These are phyloP conservation scores for Danio jaintianensis DNA, from an alignment of 2,797 vertebrate genomes.

Conservation along the genomic window DNA sequence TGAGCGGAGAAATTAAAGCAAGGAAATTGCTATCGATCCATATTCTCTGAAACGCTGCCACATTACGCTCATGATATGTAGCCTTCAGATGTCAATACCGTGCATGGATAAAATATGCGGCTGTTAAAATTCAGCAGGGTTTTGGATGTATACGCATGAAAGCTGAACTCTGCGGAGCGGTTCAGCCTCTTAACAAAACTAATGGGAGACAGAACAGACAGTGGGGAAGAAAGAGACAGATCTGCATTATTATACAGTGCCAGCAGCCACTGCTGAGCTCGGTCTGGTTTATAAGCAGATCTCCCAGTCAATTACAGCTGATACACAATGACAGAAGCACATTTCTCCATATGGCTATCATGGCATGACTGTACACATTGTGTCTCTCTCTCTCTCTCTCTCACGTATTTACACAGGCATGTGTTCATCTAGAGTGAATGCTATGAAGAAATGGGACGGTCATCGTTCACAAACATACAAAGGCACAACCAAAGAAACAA, in stretches of 20 bases:
- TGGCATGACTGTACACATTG: constrained; percentile 11
- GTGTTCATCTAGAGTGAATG: neutral
- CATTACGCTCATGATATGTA: constrained; percentile 24
- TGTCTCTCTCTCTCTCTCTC: constrained; percentile 14
- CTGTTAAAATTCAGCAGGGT: constrained; percentile 28
- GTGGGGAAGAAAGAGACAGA: constrained; percentile 3
- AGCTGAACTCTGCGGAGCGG: constrained; percentile 21
- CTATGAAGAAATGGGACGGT: neutral
- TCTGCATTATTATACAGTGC: constrained; percentile 35
- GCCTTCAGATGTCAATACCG: constrained; percentile 40
- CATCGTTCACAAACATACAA: neutral
- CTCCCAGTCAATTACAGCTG: constrained; percentile 47
- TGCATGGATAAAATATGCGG: constrained; percentile 19
- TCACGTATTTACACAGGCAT: neutral
- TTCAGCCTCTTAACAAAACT: constrained; percentile 27
- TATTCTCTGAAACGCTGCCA: constrained; percentile 30
- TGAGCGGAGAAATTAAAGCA: constrained; percentile 35
- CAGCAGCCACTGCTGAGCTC: constrained; percentile 39
- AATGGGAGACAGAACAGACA: constrained; percentile 42
- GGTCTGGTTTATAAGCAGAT: constrained; percentile 34
- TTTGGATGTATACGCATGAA: constrained; percentile 28
- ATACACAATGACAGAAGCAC: constrained; percentile 51
- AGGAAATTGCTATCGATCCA: constrained; percentile 37
- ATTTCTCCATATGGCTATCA: constrained; percentile 40
- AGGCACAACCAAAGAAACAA: too few species aligned